phyloP scores from a whole-genome alignment of 2,888 invertebrate species.

The Corythucha ciliata region DNA sequence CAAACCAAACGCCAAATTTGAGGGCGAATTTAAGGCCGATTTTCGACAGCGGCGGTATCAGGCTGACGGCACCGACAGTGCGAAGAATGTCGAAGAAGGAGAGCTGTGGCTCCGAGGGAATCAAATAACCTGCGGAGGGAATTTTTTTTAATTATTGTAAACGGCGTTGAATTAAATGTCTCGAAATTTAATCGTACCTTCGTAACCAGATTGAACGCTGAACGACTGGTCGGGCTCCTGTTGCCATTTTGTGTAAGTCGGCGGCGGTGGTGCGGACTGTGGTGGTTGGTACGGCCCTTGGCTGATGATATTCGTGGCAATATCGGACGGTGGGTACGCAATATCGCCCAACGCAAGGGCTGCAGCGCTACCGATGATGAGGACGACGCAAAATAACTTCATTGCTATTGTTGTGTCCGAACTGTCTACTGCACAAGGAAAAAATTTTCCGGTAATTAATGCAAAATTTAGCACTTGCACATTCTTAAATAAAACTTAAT shows the following conservation, averaged over 20 bases:
- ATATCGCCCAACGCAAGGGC: too few relatives aligned
- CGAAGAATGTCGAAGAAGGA: slow-evolving; percentile 23
- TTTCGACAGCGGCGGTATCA: slow-evolving; percentile 22
- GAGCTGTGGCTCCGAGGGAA: slow-evolving; percentile 22
- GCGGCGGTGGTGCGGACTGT: slow-evolving; percentile 10
- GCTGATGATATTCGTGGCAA: too few relatives aligned
- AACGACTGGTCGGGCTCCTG: slow-evolving; percentile 18
- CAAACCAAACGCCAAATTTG: slow-evolving; percentile 27
- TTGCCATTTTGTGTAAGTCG: slow-evolving; percentile 16
- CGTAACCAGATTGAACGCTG: slow-evolving; percentile 31
- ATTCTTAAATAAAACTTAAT: too few relatives aligned
- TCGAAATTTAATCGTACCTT: slow-evolving; percentile 14
- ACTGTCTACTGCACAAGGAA: too few relatives aligned
- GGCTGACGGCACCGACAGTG: slow-evolving; percentile 22
- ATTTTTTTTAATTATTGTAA: not conserved
- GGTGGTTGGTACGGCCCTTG: too few relatives aligned
- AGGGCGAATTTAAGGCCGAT: slow-evolving; percentile 20
- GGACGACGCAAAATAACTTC: too few relatives aligned
- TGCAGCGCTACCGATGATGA: too few relatives aligned
- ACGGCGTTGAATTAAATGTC: not conserved
- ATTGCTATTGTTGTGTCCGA: too few relatives aligned
- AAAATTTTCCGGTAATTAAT: too few relatives aligned
- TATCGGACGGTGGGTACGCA: too few relatives aligned
- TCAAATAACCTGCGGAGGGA: slow-evolving; percentile 22
- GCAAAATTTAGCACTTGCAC: too few relatives aligned